phyloP scores from a whole-genome alignment of 1,140 invertebrate genomes.

The Maniola jurtina region DNA sequence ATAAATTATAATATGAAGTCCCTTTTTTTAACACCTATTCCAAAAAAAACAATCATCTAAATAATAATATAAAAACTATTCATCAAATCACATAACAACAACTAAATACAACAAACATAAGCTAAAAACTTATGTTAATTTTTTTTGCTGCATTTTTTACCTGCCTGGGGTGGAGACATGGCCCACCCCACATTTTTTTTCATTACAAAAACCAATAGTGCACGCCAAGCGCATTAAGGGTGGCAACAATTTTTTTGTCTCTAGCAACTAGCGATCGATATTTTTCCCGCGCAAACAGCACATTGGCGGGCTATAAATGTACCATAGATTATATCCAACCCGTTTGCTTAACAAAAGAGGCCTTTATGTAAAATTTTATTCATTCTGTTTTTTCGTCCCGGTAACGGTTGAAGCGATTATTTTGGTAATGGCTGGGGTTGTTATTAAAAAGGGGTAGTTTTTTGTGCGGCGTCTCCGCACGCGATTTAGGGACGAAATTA shows the following conservation, averaged over 20 bases:
- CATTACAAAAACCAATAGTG: constrained; percentile 58
- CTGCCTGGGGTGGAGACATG: constrained; percentile 57
- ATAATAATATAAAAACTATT: background rate
- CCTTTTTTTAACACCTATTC: background rate
- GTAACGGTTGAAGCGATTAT: constrained; percentile 65
- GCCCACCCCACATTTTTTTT: constrained; percentile 63
- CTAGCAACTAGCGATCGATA: constrained; percentile 55
- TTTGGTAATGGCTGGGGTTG: constrained; percentile 71
- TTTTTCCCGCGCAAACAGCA: constrained; percentile 55
- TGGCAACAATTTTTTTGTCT: constrained; percentile 60
- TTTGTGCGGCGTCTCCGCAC: constrained; percentile 61
- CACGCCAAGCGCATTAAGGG: constrained; percentile 46
- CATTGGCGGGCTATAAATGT: constrained; percentile 41
- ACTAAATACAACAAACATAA: constrained; percentile 1
- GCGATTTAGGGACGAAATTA: constrained; percentile 60
- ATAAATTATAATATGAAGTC: background rate
- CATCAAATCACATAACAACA: background rate
- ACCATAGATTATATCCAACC: constrained; percentile 31
- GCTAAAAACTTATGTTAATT: background rate
- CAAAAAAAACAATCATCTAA: background rate
- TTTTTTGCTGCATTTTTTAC: constrained; percentile 41
- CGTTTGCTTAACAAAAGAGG: constrained; percentile 51
- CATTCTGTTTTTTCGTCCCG: constrained; percentile 62
- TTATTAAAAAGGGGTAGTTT: constrained; percentile 64
- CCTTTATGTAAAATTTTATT: constrained; percentile 69